Evolutionary conservation across 1,140 invertebrate genomes (phyloP), one percentile per base, ranked within the genome.

Genomic region (Cataglyphis hispanica): DNA sequence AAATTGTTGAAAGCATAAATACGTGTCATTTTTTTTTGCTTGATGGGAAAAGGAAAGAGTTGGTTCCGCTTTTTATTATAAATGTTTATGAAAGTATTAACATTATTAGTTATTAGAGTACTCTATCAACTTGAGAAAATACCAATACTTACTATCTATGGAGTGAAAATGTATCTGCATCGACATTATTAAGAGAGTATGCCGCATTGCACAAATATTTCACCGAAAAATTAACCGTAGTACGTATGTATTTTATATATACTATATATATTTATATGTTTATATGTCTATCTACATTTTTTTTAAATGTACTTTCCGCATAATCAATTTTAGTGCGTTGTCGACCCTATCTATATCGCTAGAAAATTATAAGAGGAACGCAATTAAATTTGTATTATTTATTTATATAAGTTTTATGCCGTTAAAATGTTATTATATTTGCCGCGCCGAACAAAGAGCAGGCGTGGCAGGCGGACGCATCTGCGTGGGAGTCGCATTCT

Each of bases 311-410:
- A 92, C 90, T 92, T 92, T 91, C 91, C 86, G 46, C 67, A 87
- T 85, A 91, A 75, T 76, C 66, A 86, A 77, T 75, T 74, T 83
- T 64, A 91, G 61, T 90, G 72, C 81, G 85, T 87, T 66, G 58
- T 84, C 83, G 50, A 61, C 53, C 70, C 67, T 92, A 86, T 27
- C 84, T 91, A 43, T 43, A 92, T 60, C 58, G 84, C 89, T 91
- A 91, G 53, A 92, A 89, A 91, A 91, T 92, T 89, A 90, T 85
- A 70, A 83, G 87, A 90, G 84, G 75, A 91, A 92, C 86, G 76
- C 84, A 78, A 69, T 87, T 83, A 88, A 19, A 87, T 91, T 66
- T 87, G 34, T 89, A 84, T 84, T 86, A 86, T 66, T 50, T 86
- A 78, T 78, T 69, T 81, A 85, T 86, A 58, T 87, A 74, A 50